Conservation (phyloP, 1,140 invertebrate species). For the Eriosoma lanigerum region DNA sequence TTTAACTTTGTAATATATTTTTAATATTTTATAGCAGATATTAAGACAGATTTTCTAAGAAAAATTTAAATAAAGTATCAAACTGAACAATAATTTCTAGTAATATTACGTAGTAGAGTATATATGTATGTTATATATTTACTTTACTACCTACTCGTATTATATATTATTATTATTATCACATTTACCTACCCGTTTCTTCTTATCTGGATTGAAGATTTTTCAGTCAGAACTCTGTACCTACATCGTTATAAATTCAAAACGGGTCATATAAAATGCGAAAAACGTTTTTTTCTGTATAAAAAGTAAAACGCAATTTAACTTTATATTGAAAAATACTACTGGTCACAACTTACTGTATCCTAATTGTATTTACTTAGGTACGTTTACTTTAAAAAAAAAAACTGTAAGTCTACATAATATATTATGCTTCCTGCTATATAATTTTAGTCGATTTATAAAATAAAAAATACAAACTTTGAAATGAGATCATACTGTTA, state of each 20-base stretch:
- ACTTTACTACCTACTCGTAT: too few species aligned
- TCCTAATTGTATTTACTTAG: conserved; percentile 12
- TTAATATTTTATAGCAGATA: too few species aligned
- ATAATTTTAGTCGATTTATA: background rate
- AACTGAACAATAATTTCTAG: too few species aligned
- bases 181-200: conserved; percentile 12
- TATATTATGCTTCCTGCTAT: too few species aligned
- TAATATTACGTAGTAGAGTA: too few species aligned
- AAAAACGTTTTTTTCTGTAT: background rate
- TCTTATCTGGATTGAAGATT: background rate
- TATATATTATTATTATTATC: too few species aligned
- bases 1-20: too few species aligned
- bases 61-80: too few species aligned
- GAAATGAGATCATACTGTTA: background rate
- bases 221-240: background rate
- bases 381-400: background rate
- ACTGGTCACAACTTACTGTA: background rate
- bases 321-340: conserved; percentile 7
- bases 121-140: too few species aligned
- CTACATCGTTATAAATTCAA: background rate
- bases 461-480: background rate
- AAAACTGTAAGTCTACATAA: background rate
- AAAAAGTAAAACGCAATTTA: conserved; percentile 16
- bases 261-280: background rate
- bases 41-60: too few species aligned